phyloP scores from a whole-genome alignment of 2,888 invertebrate species.

The Thecocarcelia acutangulata region DNA sequence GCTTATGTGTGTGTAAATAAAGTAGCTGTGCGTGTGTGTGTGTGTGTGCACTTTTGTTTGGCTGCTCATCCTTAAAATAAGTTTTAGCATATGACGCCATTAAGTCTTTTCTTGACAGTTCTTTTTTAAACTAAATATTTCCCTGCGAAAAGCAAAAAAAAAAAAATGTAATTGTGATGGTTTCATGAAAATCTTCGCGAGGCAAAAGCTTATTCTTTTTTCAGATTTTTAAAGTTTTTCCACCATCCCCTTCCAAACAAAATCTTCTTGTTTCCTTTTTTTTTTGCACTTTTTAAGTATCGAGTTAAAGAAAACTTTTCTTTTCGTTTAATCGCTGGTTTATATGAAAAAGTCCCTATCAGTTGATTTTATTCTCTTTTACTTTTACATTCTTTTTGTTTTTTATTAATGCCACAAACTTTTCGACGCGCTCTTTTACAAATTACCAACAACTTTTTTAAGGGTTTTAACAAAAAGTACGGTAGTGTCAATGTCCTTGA shows the following conservation, averaged over 20 bases:
- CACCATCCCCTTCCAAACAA: conserved; percentile 64
- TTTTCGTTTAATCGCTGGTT: conserved; percentile 63
- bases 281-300: conserved; percentile 56
- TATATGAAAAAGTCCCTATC: conserved; percentile 65
- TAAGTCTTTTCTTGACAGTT: conserved; percentile 76
- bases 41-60: not conserved
- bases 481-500: conserved; percentile 44
- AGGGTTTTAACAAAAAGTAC: conserved; percentile 49
- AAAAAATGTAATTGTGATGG: conserved; percentile 43
- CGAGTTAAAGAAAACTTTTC: conserved; percentile 59
- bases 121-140: conserved; percentile 71
- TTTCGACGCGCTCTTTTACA: conserved; percentile 79
- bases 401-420: conserved; percentile 75
- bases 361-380: conserved; percentile 65
- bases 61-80: conserved; percentile 75
- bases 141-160: not conserved
- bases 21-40: not conserved
- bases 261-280: too few species aligned
- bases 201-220: conserved; percentile 52
- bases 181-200: conserved; percentile 76
- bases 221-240: not conserved
- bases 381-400: conserved; percentile 57
- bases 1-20: not conserved
- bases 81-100: conserved; percentile 77
- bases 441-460: conserved; percentile 77